Base-by-base conservation (phyloP, 2,113 vertebrate genomes). In the Chloebia gouldiae region DNA sequence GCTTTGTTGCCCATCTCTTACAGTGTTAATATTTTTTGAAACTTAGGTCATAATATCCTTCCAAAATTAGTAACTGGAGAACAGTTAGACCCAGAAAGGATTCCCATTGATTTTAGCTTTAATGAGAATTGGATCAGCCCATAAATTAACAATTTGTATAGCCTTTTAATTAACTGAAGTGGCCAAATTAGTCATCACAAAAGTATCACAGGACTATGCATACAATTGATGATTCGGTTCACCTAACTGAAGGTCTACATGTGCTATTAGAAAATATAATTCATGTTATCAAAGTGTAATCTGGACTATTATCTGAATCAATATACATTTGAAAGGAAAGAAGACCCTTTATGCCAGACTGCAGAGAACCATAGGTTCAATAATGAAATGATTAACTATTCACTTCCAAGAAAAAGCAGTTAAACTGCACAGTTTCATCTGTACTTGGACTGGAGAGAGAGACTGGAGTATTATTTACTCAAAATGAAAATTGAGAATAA, bases 101-200 rank as follows among this genome's bases (percentile, higher is more conserved):
- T 57, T 68, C n/a, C 25, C 22, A 71, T 68, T 82, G 80, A 87
- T 54, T 90, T 91, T 44, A 75, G 30, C 56, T 70, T 79, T 59
- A 93, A 76, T 68, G 88, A 82, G 53, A 87, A 79, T 72, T 61
- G 61, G 40, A 72, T 90, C 45, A 72, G 70, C 17, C 61, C 31
- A n/a, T 64, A 87, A 91, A 91, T 54, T 64, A 87, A 37, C 78
- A 76, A 84, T 71, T 84, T 87, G 47, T 90, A 37, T 79, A 68
- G 53, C 61, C 78, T 94, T 91, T 94, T 93, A 93, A 94, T 92
- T 95, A 95, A 88, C 61, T 65, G 13, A 79, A 85, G 25, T 61
- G 61, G 59, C 66, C 85, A 79, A 85, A n/a, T 87, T 96, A 82
- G 79, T 94, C 66, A 88, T 88, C 4, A 10, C 45, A 93, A 69